Percentiles rank a stretch among this genome's conserved stretches.
These are phyloP conservation scores for Eupithecia dodoneata DNA, from an alignment of 2,888 invertebrate genomes.

Conservation along the genomic window DNA sequence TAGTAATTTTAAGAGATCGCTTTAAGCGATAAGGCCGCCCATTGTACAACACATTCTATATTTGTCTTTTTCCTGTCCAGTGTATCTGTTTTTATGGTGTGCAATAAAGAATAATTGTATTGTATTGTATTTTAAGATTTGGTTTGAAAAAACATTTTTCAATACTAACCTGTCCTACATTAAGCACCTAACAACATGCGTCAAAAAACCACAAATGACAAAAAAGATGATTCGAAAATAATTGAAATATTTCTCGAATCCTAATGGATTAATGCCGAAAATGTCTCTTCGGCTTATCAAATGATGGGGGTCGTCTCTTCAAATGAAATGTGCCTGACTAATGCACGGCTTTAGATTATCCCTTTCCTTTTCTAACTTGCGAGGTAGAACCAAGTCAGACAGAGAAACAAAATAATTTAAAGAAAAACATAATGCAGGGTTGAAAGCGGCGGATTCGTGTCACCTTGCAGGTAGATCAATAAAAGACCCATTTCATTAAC, in stretches of 20 bases:
- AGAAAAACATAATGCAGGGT: conserved; percentile 80
- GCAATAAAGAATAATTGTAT: too few species aligned
- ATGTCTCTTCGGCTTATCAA: conserved; percentile 78
- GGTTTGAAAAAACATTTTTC: neutral
- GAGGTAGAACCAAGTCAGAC: conserved; percentile 43
- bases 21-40: too few species aligned
- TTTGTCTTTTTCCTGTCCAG: too few species aligned
- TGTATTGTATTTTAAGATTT: too few species aligned
- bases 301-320: conserved; percentile 76
- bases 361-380: conserved; percentile 53
- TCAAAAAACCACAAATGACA: conserved; percentile 26
- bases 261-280: conserved; percentile 77
- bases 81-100: too few species aligned
- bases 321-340: conserved; percentile 78
- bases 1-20: too few species aligned
- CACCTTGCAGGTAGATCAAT: conserved; percentile 82
- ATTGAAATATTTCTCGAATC: conserved; percentile 66
- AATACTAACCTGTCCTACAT: neutral
- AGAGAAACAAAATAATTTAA: conserved; percentile 68
- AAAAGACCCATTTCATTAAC: conserved; percentile 80
- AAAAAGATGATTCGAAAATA: conserved; percentile 58
- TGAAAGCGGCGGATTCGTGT: conserved; percentile 73
- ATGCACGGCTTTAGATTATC: conserved; percentile 61
- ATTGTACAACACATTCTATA: too few species aligned
- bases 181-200: neutral